Base-by-base conservation (phyloP, 2,797 vertebrate species). In the Bradypus variegatus region DNA sequence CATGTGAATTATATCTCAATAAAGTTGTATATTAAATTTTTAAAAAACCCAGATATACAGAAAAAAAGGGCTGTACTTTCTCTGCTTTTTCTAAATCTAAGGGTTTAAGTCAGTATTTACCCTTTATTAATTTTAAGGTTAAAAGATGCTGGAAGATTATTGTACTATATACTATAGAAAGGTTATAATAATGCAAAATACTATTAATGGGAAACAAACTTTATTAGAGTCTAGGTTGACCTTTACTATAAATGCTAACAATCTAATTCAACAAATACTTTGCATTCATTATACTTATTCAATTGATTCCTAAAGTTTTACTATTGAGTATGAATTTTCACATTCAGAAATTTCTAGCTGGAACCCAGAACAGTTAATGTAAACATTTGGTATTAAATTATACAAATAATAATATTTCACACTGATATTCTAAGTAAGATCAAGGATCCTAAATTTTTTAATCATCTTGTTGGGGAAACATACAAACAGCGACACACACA, bases 221-320 rank as follows among this genome's bases (percentile, higher is more conserved):
- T 94, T 58, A 85, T 69, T 31, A 91, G 31, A 60, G 6, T 36
- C 38, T 69, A 53, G 23, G 23, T 6, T 91, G 91, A 89, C 19
- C 23, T 91, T 38, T 73, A 77, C 60, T 50, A 67, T 48, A 91
- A 89, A 87, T n/a, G 25, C 25, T 36, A 93, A 55, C 38, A 50
- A 86, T 70, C 77, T 53, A 77, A 84, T 70, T 92, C 72, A 89
- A 86, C 23, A 92, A 84, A 79, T 78, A 92, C 64, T 76, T 88
- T 81, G 29, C 19, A 70, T 79, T 79, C 64, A 29, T 79, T 91
- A 33, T 23, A 64, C 6, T 53, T 36, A 92, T 81, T 89, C 14
- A 78, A 58, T 58, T 81, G 76, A 84, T 78, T 62, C 15, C 45
- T 82, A 31, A 15, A 82, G 79, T 88, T 92, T 91, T 88, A 82